Evolutionary conservation across 2,888 invertebrate species (phyloP).

Genomic region (Chaitophorus viminalis): DNA sequence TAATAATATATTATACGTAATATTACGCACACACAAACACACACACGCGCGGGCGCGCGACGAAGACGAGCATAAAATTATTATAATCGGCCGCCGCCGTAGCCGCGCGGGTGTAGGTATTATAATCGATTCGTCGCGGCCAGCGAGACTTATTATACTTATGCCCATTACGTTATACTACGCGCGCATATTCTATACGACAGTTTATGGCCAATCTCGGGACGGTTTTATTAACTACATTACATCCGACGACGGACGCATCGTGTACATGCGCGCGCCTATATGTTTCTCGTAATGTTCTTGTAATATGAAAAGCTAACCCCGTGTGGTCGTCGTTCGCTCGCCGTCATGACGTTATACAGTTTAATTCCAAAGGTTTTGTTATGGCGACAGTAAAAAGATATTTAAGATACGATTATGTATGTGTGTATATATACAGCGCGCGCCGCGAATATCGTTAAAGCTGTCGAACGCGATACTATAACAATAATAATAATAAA

Average conservation of each 20-base stretch:
- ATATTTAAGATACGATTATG: no score
- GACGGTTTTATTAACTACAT: constrained; percentile 40
- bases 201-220: constrained; percentile 41
- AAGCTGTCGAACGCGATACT: not conserved
- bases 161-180: not conserved
- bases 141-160: constrained; percentile 5
- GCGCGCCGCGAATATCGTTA: not conserved
- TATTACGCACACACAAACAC: not conserved
- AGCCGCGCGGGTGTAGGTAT: not conserved
- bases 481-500: no score
- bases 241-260: not conserved
- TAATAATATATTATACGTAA: not conserved
- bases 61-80: constrained; percentile 5
- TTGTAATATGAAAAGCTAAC: not conserved
- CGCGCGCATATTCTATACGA: not conserved
- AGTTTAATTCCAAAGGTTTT: constrained; percentile 21
- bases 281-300: not conserved
- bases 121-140: constrained; percentile 40
- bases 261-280: not conserved
- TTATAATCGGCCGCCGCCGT: not conserved
- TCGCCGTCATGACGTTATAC: no score
- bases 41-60: not conserved
- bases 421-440: not conserved
- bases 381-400: not conserved
- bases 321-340: constrained; percentile 37